phyloP scores from a whole-genome alignment of 1,140 invertebrate species.

The Brachionus paranguensis region DNA sequence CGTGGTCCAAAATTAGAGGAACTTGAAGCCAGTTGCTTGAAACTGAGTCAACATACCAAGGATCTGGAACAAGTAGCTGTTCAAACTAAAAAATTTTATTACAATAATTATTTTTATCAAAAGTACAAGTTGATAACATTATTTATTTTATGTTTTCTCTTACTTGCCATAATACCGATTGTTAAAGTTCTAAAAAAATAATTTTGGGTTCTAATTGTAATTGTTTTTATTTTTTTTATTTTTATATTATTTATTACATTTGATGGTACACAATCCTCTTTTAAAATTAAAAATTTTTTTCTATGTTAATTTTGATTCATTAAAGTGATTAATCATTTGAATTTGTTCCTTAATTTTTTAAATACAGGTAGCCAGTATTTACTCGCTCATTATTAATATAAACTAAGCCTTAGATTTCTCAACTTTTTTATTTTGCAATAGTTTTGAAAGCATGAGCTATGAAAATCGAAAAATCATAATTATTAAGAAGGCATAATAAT shows the following conservation, averaged over 20 bases:
- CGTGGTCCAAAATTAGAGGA: slow-evolving; percentile 12
- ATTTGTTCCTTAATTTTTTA: neutral
- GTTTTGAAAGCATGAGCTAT: neutral
- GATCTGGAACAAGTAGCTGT: neutral
- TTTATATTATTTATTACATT: neutral
- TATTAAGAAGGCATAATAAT: neutral
- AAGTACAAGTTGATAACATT: neutral
- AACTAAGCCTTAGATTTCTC: too few species aligned
- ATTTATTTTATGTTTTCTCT: neutral
- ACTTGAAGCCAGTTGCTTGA: neutral
- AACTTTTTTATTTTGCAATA: neutral
- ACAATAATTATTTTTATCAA: neutral
- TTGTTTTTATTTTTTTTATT: neutral
- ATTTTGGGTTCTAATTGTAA: neutral
- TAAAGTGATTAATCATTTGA: neutral
- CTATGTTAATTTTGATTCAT: neutral
- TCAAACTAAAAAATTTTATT: neutral
- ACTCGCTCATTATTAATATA: neutral
- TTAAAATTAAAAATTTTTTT: neutral
- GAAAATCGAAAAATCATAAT: neutral
- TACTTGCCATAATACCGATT: neutral
- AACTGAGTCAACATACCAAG: slow-evolving; percentile 1
- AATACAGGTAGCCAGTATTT: neutral
- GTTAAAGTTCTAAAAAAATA: neutral
- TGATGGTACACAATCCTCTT: neutral